Evolutionary conservation across 2,797 vertebrate species (phyloP), one percentile per base, ranked within the genome.

Genomic region (Capromys pilorides): DNA sequence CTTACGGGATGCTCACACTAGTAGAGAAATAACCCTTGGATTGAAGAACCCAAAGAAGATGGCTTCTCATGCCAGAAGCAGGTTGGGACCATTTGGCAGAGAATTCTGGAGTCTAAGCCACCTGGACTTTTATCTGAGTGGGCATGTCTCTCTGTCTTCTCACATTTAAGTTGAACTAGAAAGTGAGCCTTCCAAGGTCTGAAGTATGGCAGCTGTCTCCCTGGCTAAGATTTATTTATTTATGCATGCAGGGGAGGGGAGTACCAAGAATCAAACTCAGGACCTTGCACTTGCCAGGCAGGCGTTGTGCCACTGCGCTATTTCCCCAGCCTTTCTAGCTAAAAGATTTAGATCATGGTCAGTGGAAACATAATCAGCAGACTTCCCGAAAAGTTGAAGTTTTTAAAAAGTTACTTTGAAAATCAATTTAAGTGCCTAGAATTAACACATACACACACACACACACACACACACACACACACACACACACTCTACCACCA

Each of bases 351-450:
- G 54, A 75, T 49, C 24, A 64, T 84, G 26, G 66, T 7, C 75
- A 26, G 69, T 64, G 59, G 36, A 85, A 71, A 84, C 28, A n/a
- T 11, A 7, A 73, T 66, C 45, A 59, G 36, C 14, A 45, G 24
- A 16, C 13, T 80, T 79, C 86, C 78, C 82, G 49, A 91, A 88
- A 88, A 80, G 33, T 77, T 88, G 61, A 18, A 21, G 33, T 73
- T 88, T 94, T 95, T 51, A 88, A 89, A 88, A n/a, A 54, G 31
- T 18, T 3, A 41, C 91, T 95, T 92, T 64, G 51, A 88, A 95
- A 91, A 90, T 62, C 45, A 81, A 84, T 5, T 39, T 86, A 91
- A 86, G 6, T 54, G 9, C 54, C 64, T 88, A 88, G 91, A 96
- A 83, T 83, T n/a, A 94, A 24, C 22, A 16, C 13, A 8, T n/a